Conservation (phyloP, 1,140 invertebrate species). For the Stegodyphus dumicola region DNA sequence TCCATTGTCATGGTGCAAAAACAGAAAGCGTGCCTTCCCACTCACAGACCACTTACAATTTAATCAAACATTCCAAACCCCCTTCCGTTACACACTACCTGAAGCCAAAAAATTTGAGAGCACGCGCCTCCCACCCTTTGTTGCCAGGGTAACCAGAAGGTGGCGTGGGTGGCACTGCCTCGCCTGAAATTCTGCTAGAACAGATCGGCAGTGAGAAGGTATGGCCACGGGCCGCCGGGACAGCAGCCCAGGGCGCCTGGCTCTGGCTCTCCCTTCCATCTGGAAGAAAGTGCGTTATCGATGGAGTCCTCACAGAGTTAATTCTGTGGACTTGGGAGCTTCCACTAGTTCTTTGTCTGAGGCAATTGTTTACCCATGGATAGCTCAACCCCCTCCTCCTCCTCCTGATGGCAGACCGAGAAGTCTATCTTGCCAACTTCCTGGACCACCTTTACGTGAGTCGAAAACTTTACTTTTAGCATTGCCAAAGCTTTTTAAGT, state of each 20-base stretch:
- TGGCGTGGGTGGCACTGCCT: slow-evolving; percentile 13
- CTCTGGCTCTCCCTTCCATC: slow-evolving; percentile 40
- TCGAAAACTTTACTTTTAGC: neutral
- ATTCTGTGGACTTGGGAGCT: slow-evolving; percentile 45
- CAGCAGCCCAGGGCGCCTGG: slow-evolving; percentile 50
- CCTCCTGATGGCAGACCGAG: slow-evolving; percentile 47
- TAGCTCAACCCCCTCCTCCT: neutral
- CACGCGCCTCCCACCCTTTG: slow-evolving; percentile 8
- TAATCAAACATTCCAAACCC: neutral
- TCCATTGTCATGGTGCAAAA: too few relatives aligned
- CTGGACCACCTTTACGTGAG: slow-evolving; percentile 48
- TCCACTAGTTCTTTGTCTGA: slow-evolving; percentile 42
- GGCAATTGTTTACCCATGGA: slow-evolving; percentile 41
- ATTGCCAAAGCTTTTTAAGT: too few relatives aligned
- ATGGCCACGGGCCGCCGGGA: slow-evolving; percentile 50
- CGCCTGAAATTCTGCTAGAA: neutral
- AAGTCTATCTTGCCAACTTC: slow-evolving; percentile 50
- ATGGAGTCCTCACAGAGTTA: slow-evolving; percentile 37
- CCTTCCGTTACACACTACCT: neutral
- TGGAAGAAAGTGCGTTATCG: slow-evolving; percentile 49
- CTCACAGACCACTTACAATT: too few relatives aligned
- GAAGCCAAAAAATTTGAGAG: neutral
- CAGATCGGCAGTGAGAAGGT: neutral
- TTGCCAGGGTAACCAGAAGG: slow-evolving; percentile 26
- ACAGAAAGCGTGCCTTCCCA: too few relatives aligned